Evolutionary conservation across 2,888 invertebrate genomes (phyloP).

Genomic region (Euplagia quadripunctaria): DNA sequence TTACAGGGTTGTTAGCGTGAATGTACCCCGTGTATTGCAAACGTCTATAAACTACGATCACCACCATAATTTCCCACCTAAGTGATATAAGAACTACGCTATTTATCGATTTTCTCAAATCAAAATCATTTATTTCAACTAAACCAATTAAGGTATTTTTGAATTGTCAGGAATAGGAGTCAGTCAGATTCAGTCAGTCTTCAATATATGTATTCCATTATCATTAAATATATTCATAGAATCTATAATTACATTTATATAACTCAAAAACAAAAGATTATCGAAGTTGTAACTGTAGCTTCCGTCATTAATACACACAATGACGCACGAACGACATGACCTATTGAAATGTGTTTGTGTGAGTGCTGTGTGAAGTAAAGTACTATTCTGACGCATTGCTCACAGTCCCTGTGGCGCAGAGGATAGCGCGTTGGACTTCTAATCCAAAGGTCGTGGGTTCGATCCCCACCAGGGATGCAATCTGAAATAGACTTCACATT

Average conservation of each 20-base stretch:
- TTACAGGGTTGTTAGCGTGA: too few relatives aligned
- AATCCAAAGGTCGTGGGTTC: slow-evolving; percentile 96
- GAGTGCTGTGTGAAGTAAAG: slow-evolving; percentile 41
- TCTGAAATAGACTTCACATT: slow-evolving; percentile 1
- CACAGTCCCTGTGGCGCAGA: slow-evolving; percentile 93
- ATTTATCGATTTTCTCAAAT: too few relatives aligned
- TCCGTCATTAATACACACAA: neutral
- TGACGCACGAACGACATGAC: slow-evolving; percentile 3
- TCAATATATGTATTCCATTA: too few relatives aligned
- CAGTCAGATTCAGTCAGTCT: too few relatives aligned
- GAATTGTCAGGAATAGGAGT: too few relatives aligned
- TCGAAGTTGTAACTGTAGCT: neutral
- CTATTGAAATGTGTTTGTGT: slow-evolving; percentile 35
- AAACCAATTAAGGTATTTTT: too few relatives aligned
- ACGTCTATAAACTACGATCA: too few relatives aligned
- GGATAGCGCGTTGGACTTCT: slow-evolving; percentile 96
- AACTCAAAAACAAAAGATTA: neutral
- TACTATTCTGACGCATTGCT: slow-evolving; percentile 54
- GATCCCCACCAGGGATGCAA: slow-evolving; percentile 93
- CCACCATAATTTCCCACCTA: too few relatives aligned
- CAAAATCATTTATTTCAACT: too few relatives aligned
- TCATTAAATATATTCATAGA: neutral
- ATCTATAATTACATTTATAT: neutral
- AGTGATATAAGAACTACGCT: too few relatives aligned
- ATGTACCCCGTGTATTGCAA: too few relatives aligned